phyloP scores from a whole-genome alignment of 2,113 vertebrate genomes.

The Halichoerus grypus region DNA sequence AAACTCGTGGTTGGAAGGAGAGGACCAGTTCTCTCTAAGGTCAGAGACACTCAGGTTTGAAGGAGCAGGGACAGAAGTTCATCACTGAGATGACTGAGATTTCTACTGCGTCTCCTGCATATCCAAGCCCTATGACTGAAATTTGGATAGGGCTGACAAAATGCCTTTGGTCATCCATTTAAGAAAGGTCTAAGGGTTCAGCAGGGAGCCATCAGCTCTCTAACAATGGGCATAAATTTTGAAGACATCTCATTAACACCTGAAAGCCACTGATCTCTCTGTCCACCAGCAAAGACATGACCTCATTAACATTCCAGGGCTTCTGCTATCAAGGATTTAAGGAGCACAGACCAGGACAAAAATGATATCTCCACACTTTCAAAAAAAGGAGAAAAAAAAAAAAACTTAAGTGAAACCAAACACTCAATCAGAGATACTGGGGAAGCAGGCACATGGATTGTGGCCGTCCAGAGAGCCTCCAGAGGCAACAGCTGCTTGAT shows the following conservation, averaged over 20 bases:
- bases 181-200: constrained; percentile 60
- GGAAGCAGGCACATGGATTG: not conserved
- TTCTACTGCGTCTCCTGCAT: not conserved
- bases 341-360: not conserved
- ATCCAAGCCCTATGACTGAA: not conserved
- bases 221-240: constrained; percentile 63
- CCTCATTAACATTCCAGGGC: constrained; percentile 14
- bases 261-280: not conserved
- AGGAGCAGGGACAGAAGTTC: not conserved
- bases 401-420: not conserved
- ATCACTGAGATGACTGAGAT: not conserved
- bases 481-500: constrained; percentile 67
- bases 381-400: not conserved
- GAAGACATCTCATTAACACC: constrained; percentile 49
- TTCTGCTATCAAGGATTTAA: constrained; percentile 37
- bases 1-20: not conserved
- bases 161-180: constrained; percentile 52
- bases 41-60: not conserved
- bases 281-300: not conserved
- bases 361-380: not conserved
- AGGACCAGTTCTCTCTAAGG: not conserved
- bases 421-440: not conserved
- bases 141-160: constrained; percentile 37
- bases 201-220: constrained; percentile 41
- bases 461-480: constrained; percentile 51